A percentile compares a stretch with the other conserved stretches of the same genome.
phyloP scores from a whole-genome alignment of 2,797 vertebrate genomes.

The Danio tinwini region DNA sequence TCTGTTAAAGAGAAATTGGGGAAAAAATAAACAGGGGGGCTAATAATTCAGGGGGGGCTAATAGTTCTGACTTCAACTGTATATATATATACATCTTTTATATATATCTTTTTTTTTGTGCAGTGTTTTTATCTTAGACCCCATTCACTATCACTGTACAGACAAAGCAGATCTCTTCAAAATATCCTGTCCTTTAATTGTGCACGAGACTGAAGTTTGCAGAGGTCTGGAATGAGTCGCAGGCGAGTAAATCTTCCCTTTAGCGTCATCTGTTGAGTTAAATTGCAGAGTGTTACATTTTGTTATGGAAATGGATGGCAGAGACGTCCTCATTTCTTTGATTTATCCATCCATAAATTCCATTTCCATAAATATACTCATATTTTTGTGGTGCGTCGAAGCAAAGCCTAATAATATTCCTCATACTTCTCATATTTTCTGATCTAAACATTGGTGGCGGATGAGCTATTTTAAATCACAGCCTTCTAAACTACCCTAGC shows the following conservation, averaged over 20 bases:
- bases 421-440: conserved; percentile 12
- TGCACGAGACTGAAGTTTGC: not conserved
- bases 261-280: not conserved
- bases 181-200: too few relatives aligned
- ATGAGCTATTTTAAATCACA: conserved; percentile 5
- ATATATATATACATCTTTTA: too few relatives aligned
- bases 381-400: not conserved
- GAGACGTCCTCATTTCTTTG: not conserved
- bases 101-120: too few relatives aligned
- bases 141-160: too few relatives aligned
- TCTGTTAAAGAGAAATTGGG: too few relatives aligned
- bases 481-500: not conserved
- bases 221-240: not conserved
- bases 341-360: not conserved
- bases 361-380: not conserved
- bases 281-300: not conserved
- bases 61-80: too few relatives aligned
- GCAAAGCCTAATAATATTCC: not conserved
- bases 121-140: too few relatives aligned
- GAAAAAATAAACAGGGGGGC: too few relatives aligned
- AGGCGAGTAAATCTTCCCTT: not conserved
- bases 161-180: too few relatives aligned
- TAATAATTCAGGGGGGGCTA: too few relatives aligned
- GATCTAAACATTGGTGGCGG: not conserved
- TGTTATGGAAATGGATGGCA: not conserved